Percentiles rank a stretch among this genome's conserved stretches.
Conservation (phyloP, 2,797 vertebrate genomes). For the Darevskia nairensis region DNA sequence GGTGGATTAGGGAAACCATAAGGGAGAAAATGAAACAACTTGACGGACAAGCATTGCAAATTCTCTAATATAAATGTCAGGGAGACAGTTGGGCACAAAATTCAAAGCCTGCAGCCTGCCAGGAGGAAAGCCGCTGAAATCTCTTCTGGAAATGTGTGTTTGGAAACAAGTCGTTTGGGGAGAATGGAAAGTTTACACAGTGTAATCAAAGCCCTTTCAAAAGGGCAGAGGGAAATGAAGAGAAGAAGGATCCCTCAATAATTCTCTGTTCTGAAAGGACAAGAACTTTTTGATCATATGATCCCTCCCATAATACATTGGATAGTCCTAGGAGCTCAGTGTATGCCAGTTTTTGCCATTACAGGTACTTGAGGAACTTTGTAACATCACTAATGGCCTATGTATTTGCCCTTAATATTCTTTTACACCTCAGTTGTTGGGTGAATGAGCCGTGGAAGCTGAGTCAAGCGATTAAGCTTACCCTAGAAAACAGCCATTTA, state of each 20-base stretch:
- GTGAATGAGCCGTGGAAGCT: too few species aligned
- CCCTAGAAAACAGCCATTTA: too few species aligned
- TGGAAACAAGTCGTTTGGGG: slow-evolving; percentile 46
- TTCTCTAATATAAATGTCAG: slow-evolving; percentile 69
- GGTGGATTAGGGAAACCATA: slow-evolving; percentile 55
- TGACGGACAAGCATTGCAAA: slow-evolving; percentile 61
- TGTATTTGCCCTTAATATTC: background rate
- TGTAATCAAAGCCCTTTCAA: slow-evolving; percentile 47
- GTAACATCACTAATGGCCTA: background rate
- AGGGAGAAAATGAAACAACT: slow-evolving; percentile 59
- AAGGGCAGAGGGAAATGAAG: slow-evolving; percentile 38
- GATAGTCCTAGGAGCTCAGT: too few species aligned
- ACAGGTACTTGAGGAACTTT: background rate
- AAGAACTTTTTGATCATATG: background rate
- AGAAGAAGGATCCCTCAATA: slow-evolving; percentile 40
- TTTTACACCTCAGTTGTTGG: background rate
- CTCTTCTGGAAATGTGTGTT: slow-evolving; percentile 53
- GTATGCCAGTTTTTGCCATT: too few species aligned
- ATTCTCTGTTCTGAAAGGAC: background rate
- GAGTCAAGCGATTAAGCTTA: too few species aligned
- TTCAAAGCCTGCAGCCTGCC: slow-evolving; percentile 49
- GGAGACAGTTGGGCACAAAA: slow-evolving; percentile 53
- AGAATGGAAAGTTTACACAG: slow-evolving; percentile 47
- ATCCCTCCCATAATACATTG: background rate
- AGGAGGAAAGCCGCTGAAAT: slow-evolving; percentile 52